Evolutionary conservation across 1,140 invertebrate species (phyloP).

Genomic region (Anastrepha obliqua): DNA sequence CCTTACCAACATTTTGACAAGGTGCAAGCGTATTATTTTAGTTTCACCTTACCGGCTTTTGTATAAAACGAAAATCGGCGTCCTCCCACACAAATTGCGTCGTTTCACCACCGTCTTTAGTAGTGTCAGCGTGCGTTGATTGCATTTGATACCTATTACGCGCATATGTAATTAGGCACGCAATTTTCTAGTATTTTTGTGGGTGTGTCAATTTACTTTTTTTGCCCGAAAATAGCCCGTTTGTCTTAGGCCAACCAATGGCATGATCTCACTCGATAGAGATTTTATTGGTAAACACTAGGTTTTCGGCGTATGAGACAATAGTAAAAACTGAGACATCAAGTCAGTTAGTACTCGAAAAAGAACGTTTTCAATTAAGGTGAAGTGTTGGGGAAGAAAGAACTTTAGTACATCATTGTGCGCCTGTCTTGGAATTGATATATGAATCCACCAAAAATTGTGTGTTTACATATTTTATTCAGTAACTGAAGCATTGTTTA

Average conservation of each 20-base stretch:
- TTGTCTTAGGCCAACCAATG: background rate
- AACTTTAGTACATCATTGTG: too few species aligned
- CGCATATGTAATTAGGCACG: background rate
- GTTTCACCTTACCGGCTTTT: background rate
- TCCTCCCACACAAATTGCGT: background rate
- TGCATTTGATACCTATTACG: background rate
- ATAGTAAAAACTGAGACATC: background rate
- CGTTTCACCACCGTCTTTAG: background rate
- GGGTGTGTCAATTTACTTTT: constrained; percentile 19
- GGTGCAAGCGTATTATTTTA: background rate
- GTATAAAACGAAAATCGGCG: background rate
- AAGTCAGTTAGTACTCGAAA: background rate
- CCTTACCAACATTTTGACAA: too few species aligned
- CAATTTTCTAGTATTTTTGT: constrained; percentile 1
- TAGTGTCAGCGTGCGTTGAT: background rate
- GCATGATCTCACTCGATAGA: constrained; percentile 43
- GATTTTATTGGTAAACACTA: background rate
- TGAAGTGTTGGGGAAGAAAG: too few species aligned
- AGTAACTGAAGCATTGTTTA: too few species aligned
- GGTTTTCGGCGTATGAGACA: background rate
- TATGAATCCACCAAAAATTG: too few species aligned
- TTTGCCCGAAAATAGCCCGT: background rate
- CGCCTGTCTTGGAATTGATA: too few species aligned
- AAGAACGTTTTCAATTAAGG: too few species aligned
- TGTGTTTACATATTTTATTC: too few species aligned